These are phyloP conservation scores for Epirrita christyi DNA, from an alignment of 2,888 invertebrate genomes.

Conservation along the genomic window DNA sequence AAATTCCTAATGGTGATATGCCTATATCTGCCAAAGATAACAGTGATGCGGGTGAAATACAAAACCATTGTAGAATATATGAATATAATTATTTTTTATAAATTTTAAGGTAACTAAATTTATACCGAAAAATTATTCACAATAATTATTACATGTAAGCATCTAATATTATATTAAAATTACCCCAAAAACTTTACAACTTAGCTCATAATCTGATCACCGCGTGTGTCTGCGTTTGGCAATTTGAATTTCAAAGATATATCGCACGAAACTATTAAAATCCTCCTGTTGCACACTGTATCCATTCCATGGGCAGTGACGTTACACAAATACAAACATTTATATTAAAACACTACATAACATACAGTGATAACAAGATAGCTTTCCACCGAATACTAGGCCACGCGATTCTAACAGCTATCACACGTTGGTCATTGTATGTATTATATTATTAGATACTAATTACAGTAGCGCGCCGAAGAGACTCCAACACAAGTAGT, in stretches of 20 bases:
- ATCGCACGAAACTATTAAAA: constrained; percentile 21
- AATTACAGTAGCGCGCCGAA: too few relatives aligned
- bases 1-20: too few relatives aligned
- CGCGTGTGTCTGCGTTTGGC: constrained; percentile 27
- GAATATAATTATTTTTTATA: too few relatives aligned
- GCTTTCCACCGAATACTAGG: constrained; percentile 1
- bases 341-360: constrained; percentile 9
- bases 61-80: too few relatives aligned
- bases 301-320: constrained; percentile 28
- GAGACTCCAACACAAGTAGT: too few relatives aligned
- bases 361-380: constrained; percentile 12
- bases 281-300: constrained; percentile 19
- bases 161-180: constrained; percentile 26
- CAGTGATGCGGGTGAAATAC: too few relatives aligned
- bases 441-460: too few relatives aligned
- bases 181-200: constrained; percentile 26
- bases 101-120: too few relatives aligned
- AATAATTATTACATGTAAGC: too few relatives aligned
- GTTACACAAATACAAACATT: too few relatives aligned
- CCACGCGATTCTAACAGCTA: not conserved
- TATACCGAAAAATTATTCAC: too few relatives aligned
- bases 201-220: constrained; percentile 30
- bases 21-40: too few relatives aligned
- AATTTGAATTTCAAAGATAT: constrained; percentile 18
- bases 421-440: not conserved